Base-by-base conservation (phyloP, 2,888 invertebrate species). In the Stenurella melanura region DNA sequence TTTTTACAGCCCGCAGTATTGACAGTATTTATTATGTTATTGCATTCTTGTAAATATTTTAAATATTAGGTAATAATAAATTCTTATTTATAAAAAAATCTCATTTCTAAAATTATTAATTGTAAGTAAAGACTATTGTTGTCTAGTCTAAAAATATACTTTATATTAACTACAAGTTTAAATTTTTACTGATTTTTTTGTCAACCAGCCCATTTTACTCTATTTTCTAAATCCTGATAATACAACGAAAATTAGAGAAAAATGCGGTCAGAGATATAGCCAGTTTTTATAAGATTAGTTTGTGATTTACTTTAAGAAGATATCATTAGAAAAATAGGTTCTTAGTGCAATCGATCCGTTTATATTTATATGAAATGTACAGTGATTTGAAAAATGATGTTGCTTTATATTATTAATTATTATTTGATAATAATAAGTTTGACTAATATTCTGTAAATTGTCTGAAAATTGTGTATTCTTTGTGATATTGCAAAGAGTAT, bases 121-220 rank as follows among this genome's bases (percentile, higher is more conserved):
- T 72, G 63, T 78, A 83, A 82, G 78, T 34, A 76, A 78, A 80
- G 85, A 86, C 85, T 85, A 85, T 82, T 80, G 74, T 71, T 81
- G 84, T 86, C 86, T 86, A 86, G 86, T 86, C 86, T 86, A 83
- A 83, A 82, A 83, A 75, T 78, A 77, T 81, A 81, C 77, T 82
- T 77, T 34, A 34, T 34, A 74, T 67, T 63, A 42, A 17, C 57
- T 21, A 19, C n/a, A 69, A 61, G 58, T 18, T 58, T 26, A 10
- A 70, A 38, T 61, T 61, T 21, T 63, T 17, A 5, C 1, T 18
- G 38, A 30, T 61, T 9, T 61, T 9, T 21, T 21, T 26, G 26
- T 61, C 11, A 26, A 30, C 19, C 61, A 26, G 61, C 19, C 61
- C 26, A 21, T 26, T 61, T 61, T 61, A 17, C 63, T 70, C 19